These are phyloP conservation scores for Catharus ustulatus DNA, from an alignment of 2,797 vertebrate species.

Conservation along the genomic window DNA sequence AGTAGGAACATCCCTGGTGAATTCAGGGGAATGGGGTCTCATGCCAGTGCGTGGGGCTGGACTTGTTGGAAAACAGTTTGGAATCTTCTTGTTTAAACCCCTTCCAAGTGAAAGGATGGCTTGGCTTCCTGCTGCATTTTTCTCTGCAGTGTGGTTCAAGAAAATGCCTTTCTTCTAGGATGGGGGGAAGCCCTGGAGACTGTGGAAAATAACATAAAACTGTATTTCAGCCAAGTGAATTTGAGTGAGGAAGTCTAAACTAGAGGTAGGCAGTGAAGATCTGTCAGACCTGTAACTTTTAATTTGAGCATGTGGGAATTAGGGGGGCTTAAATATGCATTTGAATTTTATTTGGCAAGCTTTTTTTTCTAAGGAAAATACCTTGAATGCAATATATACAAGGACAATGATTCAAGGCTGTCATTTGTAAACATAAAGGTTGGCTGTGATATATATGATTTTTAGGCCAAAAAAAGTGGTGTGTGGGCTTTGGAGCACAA, in stretches of 20 bases:
- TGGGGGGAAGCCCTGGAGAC: constrained; percentile 21
- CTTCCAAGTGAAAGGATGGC: constrained; percentile 45
- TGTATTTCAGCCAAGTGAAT: constrained; percentile 8
- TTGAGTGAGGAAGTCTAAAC: not conserved
- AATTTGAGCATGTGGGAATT: not conserved
- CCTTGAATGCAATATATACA: not conserved
- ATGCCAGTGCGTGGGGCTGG: not conserved
- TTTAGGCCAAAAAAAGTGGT: not conserved
- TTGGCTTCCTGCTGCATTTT: constrained; percentile 58
- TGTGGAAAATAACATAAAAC: constrained; percentile 41
- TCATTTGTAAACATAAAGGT: not conserved
- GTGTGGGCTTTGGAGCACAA: not conserved
- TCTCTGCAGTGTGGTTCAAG: constrained; percentile 51
- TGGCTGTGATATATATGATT: not conserved
- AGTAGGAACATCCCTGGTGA: not conserved
- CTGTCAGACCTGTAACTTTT: constrained; percentile 5
- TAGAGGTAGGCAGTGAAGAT: not conserved
- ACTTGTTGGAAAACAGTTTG: not conserved
- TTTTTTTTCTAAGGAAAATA: not conserved
- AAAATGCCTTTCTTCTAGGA: constrained; percentile 53
- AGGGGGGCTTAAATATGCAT: not conserved
- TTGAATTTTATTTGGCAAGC: not conserved
- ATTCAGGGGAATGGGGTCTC: not conserved
- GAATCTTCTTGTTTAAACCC: constrained; percentile 44
- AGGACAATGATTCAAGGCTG: not conserved